phyloP scores from a whole-genome alignment of 30 jellyfish, hydroid and myxozoan species.

The Morbakka virulenta region DNA sequence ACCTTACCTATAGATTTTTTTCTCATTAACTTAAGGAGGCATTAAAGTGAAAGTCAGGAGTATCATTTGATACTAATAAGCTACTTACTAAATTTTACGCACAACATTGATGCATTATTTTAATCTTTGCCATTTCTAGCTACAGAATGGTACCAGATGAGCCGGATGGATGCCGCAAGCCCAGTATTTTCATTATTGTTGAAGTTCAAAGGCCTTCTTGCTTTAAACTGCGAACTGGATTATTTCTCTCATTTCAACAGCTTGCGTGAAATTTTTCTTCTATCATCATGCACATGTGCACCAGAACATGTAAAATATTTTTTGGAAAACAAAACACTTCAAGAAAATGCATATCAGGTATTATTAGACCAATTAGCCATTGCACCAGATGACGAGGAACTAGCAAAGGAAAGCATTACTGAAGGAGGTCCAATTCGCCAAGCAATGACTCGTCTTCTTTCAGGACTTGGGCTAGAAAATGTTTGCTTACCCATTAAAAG shows the following conservation, averaged over 20 bases:
- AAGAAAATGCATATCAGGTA: neutral
- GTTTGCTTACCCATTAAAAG: neutral
- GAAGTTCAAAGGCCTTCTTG: neutral
- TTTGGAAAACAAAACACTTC: neutral
- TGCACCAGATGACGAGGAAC: neutral
- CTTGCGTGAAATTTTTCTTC: neutral
- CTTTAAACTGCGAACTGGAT: neutral
- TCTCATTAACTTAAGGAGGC: no score
- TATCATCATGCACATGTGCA: neutral
- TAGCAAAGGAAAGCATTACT: neutral
- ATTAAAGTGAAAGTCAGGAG: no score
- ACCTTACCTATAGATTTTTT: no score
- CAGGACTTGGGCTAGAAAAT: neutral
- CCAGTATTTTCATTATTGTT: neutral
- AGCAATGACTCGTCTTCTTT: neutral
- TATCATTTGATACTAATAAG: no score
- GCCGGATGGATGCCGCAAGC: neutral
- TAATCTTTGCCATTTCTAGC: neutral
- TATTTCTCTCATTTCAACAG: neutral
- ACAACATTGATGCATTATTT: no score
- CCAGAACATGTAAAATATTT: neutral
- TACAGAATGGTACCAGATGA: neutral
- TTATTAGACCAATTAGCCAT: neutral
- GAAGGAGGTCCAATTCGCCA: neutral
- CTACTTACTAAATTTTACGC: no score